Base-by-base conservation (phyloP, 30 jellyfish, hydroid and myxozoan genomes). In the Clytia hemisphaerica region DNA sequence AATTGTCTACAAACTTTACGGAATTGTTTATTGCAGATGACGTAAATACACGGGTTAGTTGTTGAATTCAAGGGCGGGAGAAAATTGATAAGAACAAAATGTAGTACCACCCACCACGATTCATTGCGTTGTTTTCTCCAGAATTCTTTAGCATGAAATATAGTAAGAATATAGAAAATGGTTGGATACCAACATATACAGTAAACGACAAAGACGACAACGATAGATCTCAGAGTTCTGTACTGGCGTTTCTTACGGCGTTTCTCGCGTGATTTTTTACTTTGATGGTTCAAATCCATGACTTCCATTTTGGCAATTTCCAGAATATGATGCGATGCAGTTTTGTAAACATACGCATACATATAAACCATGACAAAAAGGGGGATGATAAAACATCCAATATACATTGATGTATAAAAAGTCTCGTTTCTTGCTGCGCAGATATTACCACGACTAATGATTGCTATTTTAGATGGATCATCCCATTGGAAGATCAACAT, bases 31-130 rank as follows among this genome's bases (percentile, higher is more conserved):
- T 69, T 69, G 16, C 60, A 9, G 14, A 69, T 69, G 28, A 69
- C 81, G 76, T 69, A 69, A 18, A 69, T 69, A 32, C 46, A 69
- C 30, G 81, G 81, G 30, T 69, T 69, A 30, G 75, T 44, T 21
- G 81, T 50, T 25, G 81, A 69, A 35, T 69, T 69, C 28, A 69
- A 45, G 5, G 81, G 75, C 36, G 81, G 81, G 9, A 69, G 35
- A n/a, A 50, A 57, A 22, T n/a, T n/a, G 44, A 57, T 45, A 22
- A 57, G 16, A 57, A 57, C 50, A 45, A 57, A 57, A 33, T 7
- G 4, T n/a, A 33, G 0, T 7, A 31, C 42, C 33, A n/a, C 25
- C 14, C 25, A 57, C 38, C 54, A 28, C 12, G 50, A 22, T 22
- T 28, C 33, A 0, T 57, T 2, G 7, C 33, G 5, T 22, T n/a